Base-by-base conservation (phyloP, 2,113 vertebrate genomes). In the Corythornis vintsioides region DNA sequence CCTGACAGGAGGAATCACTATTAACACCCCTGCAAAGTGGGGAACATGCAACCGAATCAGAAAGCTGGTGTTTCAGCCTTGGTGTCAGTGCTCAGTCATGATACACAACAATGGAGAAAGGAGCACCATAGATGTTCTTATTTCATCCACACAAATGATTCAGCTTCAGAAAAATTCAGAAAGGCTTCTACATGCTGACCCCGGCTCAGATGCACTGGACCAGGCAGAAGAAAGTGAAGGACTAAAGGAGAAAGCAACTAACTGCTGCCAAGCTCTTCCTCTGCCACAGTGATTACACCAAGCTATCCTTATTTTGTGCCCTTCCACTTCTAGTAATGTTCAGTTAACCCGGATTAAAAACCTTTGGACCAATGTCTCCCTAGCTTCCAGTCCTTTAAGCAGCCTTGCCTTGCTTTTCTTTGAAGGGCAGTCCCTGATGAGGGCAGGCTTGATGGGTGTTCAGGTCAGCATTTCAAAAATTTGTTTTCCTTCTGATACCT, bases 81-180 rank as follows among this genome's bases (percentile, higher is more conserved):
- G 59, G 40, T 93, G 89, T 82, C 3, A 2, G 28, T 63, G 72
- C 31, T 88, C 25, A 33, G 47, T 89, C 33, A 63, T 86, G 63
- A 63, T 43, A 48, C 0, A 2, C 43, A 56, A 38, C 2, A 2
- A 83, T 15, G 64, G 50, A 92, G 31, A 83, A 88, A 82, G 42
- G 13, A 92, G 42, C 33, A 66, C 69, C 82, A 53, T 4, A 55
- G 31, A 24, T 57, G 29, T 76, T 66, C 61, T 86, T 89, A 67
- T 71, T 93, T 87, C 45, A 89, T 70, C 59, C 55, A 66, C 60
- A 43, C 50, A 77, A 71, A 83, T 93, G 73, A 93, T 57, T 86
- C 70, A 65, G 20, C 74, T 78, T 90, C 89, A 79, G 47, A 75
- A 73, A 61, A 89, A 69, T 31, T 15, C 40, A 87, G 47, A 74